phyloP scores from a whole-genome alignment of 1,140 invertebrate species.

The Venturia canescens region DNA sequence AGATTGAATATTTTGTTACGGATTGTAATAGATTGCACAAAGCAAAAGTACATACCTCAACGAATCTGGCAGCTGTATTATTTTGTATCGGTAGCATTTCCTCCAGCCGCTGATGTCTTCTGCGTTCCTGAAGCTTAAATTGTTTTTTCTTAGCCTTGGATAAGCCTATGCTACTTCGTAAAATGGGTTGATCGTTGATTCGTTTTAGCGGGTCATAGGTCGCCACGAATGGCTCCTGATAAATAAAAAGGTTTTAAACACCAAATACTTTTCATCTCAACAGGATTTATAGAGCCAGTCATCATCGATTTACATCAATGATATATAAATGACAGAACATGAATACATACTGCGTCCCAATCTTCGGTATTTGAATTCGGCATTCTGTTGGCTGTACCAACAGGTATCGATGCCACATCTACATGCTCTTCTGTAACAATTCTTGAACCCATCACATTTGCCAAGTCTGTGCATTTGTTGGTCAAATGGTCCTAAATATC shows the following conservation, averaged over 20 bases:
- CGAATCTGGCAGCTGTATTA: background rate
- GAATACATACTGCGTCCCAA: background rate
- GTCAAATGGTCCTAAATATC: background rate
- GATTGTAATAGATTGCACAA: too few species aligned
- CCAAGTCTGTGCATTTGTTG: background rate
- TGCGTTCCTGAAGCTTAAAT: background rate
- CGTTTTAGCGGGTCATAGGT: constrained; percentile 32
- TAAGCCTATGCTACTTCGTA: background rate
- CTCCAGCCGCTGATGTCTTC: background rate
- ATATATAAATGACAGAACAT: background rate
- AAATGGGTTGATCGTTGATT: background rate
- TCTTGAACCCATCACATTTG: background rate
- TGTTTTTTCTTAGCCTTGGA: constrained; percentile 27
- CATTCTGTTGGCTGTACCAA: background rate
- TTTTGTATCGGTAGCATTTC: background rate
- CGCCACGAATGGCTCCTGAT: background rate
- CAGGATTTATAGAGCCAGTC: too few species aligned
- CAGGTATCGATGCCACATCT: background rate
- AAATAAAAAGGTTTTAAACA: background rate
- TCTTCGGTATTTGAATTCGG: background rate
- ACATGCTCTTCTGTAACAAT: background rate
- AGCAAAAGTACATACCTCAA: background rate
- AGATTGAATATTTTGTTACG: too few species aligned
- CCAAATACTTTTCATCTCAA: background rate
- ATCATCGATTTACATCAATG: too few species aligned